Evolutionary conservation across 1,140 invertebrate species (phyloP).

Genomic region (Rhopalosiphum padi): DNA sequence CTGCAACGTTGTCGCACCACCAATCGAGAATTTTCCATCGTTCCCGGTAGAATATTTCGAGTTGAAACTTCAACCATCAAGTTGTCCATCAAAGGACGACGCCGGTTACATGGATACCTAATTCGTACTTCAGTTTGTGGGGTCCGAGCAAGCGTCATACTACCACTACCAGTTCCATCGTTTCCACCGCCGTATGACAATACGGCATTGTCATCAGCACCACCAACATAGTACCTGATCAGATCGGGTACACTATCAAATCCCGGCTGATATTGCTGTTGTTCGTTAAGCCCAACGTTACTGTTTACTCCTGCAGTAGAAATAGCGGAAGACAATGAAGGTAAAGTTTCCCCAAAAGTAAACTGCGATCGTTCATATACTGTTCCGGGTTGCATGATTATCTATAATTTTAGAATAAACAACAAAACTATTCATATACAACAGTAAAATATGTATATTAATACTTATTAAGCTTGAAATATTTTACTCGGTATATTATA

Average conservation of each 20-base stretch:
- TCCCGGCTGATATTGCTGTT: slow-evolving; percentile 63
- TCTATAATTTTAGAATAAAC: slow-evolving; percentile 66
- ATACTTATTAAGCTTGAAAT: neutral
- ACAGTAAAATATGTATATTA: neutral
- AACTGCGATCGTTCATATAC: slow-evolving; percentile 86
- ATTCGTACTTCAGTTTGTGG: slow-evolving; percentile 81
- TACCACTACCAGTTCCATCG: neutral
- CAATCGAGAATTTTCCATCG: no score
- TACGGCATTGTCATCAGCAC: slow-evolving; percentile 65
- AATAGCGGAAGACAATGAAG: neutral
- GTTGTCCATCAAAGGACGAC: slow-evolving; percentile 69
- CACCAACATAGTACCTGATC: slow-evolving; percentile 93
- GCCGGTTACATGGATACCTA: slow-evolving; percentile 75
- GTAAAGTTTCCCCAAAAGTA: slow-evolving; percentile 4
- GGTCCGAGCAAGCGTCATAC: neutral
- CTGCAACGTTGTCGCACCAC: neutral
- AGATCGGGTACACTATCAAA: slow-evolving; percentile 93
- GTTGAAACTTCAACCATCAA: no score
- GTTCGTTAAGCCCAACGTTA: neutral
- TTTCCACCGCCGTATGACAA: slow-evolving; percentile 63
- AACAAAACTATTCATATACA: neutral
- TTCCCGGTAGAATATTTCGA: neutral
- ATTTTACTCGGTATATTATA: no score
- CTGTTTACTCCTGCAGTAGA: neutral
- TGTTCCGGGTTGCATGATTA: slow-evolving; percentile 85